phyloP scores from a whole-genome alignment of 2,113 vertebrate species.

The Anhinga rufa region DNA sequence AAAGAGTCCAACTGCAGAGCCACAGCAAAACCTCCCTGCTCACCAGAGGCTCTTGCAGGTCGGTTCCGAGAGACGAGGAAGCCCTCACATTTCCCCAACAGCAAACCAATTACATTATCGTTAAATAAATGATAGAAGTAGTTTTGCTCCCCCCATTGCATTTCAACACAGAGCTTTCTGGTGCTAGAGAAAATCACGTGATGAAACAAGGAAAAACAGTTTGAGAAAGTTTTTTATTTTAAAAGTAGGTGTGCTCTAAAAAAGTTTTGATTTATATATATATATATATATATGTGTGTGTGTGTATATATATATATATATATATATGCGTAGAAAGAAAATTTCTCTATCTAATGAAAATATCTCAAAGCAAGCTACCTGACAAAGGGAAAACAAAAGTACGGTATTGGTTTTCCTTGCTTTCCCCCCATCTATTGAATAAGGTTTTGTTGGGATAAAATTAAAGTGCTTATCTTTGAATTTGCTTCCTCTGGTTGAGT shows the following conservation, averaged over 20 bases:
- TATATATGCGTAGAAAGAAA: no score
- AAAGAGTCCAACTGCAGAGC: background rate
- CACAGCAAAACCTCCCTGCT: background rate
- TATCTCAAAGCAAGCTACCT: constrained; percentile 61
- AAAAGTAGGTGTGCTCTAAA: constrained; percentile 4
- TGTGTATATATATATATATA: no score
- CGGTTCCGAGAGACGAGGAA: background rate
- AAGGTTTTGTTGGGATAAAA: constrained; percentile 67
- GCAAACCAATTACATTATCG: background rate
- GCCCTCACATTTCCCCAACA: accelerated
- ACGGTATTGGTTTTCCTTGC: constrained; percentile 58
- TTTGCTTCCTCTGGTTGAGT: constrained; percentile 72
- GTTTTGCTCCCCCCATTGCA: background rate
- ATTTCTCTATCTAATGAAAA: constrained; percentile 55
- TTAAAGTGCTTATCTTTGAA: constrained; percentile 72
- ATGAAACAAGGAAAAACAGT: background rate
- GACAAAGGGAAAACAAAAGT: constrained; percentile 69
- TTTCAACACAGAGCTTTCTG: background rate
- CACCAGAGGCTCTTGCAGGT: background rate
- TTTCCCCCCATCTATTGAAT: constrained; percentile 59
- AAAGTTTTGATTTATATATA: background rate
- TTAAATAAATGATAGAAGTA: background rate
- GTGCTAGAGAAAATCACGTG: background rate
- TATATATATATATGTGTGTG: no score
- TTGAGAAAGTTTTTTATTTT: constrained; percentile 34